phyloP scores from a whole-genome alignment of 2,888 invertebrate species.

The Ophion obscuratus region DNA sequence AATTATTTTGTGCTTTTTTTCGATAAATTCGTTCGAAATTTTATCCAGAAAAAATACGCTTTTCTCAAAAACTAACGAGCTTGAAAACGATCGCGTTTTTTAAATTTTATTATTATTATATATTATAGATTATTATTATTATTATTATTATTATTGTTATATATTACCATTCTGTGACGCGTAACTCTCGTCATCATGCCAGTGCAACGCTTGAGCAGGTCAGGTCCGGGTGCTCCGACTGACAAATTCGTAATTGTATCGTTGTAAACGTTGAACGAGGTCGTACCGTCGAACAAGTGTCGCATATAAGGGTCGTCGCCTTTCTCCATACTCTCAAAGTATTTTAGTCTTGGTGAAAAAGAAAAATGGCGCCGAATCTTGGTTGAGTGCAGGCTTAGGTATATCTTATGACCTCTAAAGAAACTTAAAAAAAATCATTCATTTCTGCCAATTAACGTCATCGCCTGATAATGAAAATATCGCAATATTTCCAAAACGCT shows the following conservation, averaged over 20 bases:
- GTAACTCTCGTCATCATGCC: constrained; percentile 84
- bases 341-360: not conserved
- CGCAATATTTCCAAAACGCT: not conserved
- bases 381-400: not conserved
- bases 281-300: constrained; percentile 85
- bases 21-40: no score
- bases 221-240: constrained; percentile 86
- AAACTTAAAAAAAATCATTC: not conserved
- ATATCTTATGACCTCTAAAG: not conserved
- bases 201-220: constrained; percentile 84
- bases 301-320: constrained; percentile 78
- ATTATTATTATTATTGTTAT: not conserved
- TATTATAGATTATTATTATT: constrained; percentile 52
- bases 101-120: not conserved
- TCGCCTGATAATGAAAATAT: not conserved
- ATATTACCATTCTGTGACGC: constrained; percentile 83
- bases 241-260: constrained; percentile 84
- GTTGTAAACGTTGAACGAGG: constrained; percentile 84
- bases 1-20: no score
- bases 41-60: no score
- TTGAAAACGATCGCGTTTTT: no score
- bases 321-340: constrained; percentile 45
- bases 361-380: not conserved
- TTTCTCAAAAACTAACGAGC: no score
- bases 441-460: not conserved